phyloP scores from a whole-genome alignment of 1,140 invertebrate species.

The Drosophila littoralis region DNA sequence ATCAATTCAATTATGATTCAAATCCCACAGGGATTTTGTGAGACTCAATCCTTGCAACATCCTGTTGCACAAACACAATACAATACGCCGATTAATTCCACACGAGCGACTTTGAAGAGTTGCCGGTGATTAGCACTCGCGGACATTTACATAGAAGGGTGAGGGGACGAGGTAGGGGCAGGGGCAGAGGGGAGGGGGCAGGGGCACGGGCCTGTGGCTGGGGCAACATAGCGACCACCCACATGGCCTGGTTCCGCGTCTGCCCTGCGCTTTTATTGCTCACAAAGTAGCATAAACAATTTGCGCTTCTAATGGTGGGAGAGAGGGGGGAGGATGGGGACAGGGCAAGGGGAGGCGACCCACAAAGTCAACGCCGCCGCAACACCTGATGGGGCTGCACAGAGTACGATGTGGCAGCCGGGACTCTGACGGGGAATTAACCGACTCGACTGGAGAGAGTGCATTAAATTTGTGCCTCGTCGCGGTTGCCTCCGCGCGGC shows the following conservation, averaged over 20 bases:
- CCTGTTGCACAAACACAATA: slow-evolving; percentile 54
- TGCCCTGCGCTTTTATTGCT: slow-evolving; percentile 70
- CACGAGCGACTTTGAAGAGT: slow-evolving; percentile 75
- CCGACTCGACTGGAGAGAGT: slow-evolving; percentile 36
- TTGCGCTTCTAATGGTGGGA: slow-evolving; percentile 58
- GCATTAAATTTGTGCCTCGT: slow-evolving; percentile 60
- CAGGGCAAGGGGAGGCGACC: neutral
- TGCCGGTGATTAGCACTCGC: slow-evolving; percentile 72
- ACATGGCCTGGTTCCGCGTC: slow-evolving; percentile 39
- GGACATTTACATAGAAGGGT: slow-evolving; percentile 44
- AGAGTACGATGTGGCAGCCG: neutral
- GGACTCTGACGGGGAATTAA: slow-evolving; percentile 4
- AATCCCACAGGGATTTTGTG: slow-evolving; percentile 64
- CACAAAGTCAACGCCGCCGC: slow-evolving; percentile 72
- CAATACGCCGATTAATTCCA: slow-evolving; percentile 63
- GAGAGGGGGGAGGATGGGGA: neutral
- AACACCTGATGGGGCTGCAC: slow-evolving; percentile 68
- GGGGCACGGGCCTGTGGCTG: neutral
- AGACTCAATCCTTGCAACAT: slow-evolving; percentile 7
- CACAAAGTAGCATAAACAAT: slow-evolving; percentile 80
- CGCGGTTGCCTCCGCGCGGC: slow-evolving; percentile 16
- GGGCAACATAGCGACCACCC: slow-evolving; percentile 58
- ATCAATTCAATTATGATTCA: slow-evolving; percentile 69
- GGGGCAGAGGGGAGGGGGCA: neutral
- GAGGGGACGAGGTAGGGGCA: too few species aligned